phyloP scores from a whole-genome alignment of 1,140 invertebrate genomes.

The Melanaphis sacchari region DNA sequence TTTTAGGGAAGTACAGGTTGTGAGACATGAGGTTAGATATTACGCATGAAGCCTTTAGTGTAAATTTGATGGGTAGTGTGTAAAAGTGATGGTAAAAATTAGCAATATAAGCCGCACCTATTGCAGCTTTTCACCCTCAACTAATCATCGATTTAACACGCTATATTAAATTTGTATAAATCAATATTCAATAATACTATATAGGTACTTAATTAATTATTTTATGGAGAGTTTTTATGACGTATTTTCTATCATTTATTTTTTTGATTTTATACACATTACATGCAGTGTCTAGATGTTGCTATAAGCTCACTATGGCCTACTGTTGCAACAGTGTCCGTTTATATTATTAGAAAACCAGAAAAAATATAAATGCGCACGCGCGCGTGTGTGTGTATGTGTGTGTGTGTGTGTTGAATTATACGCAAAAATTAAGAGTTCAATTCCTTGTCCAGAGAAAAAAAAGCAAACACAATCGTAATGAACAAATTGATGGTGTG shows the following conservation, averaged over 20 bases:
- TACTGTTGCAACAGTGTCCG: not conserved
- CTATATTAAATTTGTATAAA: not conserved
- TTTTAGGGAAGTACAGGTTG: not conserved
- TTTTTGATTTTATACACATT: not conserved
- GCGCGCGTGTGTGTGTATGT: no score
- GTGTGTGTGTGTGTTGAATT: not conserved
- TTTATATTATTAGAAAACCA: not conserved
- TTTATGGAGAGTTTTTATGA: not conserved
- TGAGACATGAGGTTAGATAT: not conserved
- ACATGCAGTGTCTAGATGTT: not conserved
- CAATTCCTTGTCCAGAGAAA: not conserved
- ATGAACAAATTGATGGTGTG: not conserved
- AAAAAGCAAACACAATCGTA: not conserved
- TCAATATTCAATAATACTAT: not conserved
- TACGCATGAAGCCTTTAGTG: not conserved
- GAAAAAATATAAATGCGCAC: not conserved
- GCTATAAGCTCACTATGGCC: not conserved
- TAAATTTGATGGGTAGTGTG: not conserved
- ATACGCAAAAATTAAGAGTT: not conserved
- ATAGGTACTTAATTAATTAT: not conserved
- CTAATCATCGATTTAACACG: not conserved
- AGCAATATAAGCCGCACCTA: not conserved
- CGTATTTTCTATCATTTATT: not conserved
- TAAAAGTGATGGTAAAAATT: not conserved
- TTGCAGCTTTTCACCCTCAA: not conserved